Conservation (phyloP, 2,797 vertebrate genomes). For the Urophycis tenuis region DNA sequence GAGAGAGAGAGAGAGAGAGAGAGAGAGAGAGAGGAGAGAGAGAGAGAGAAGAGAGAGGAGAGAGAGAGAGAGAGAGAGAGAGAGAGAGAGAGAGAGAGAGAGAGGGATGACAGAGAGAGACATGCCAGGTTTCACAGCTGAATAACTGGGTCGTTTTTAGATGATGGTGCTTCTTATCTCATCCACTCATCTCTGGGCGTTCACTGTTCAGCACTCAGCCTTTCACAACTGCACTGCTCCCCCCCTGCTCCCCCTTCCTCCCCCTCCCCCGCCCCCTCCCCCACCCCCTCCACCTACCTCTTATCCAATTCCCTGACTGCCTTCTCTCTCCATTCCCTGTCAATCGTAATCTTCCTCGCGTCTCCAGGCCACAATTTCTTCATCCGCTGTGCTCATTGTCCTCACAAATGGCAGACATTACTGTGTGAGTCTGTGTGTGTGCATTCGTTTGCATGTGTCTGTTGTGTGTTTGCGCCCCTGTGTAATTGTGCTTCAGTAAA, state of each 20-base stretch:
- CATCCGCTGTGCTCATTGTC: background rate
- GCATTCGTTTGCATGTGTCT: background rate
- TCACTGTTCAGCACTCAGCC: conserved; percentile 51
- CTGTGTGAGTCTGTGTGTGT: conserved; percentile 9
- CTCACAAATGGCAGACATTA: conserved; percentile 4
- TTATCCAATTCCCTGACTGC: background rate
- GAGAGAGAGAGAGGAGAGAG: conserved; percentile 17
- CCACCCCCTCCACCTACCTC: background rate
- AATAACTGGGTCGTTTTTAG: conserved; percentile 72
- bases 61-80: conserved; percentile 16
- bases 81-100: conserved; percentile 10
- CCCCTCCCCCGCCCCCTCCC: background rate
- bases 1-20: conserved; percentile 11
- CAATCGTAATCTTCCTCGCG: no score
- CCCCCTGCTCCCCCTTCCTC: background rate
- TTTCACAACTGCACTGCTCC: conserved; percentile 39
- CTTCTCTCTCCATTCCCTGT: background rate
- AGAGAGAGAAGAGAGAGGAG: background rate
- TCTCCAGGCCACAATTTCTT: background rate
- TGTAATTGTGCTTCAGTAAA: background rate
- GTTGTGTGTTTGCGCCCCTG: background rate
- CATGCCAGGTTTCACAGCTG: conserved; percentile 55
- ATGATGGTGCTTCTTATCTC: conserved; percentile 59
- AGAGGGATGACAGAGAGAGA: conserved; percentile 12
- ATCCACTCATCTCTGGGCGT: conserved; percentile 50